These are phyloP conservation scores for Rhagoletis zephyria DNA, from an alignment of 1,140 invertebrate genomes.

Conservation along the genomic window DNA sequence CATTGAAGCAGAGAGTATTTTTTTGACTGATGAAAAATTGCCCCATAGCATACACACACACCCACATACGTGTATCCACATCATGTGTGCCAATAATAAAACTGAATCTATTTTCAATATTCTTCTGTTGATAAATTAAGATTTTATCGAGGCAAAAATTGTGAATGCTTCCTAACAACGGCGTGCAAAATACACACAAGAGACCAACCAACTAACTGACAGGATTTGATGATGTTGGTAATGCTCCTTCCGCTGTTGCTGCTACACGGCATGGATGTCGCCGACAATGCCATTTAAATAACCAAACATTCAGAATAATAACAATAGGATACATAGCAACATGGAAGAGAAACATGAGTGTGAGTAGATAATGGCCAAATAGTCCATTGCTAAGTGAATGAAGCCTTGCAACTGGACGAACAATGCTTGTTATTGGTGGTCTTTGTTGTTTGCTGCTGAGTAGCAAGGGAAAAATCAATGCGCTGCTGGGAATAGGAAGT, in stretches of 20 bases:
- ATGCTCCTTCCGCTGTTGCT: too few relatives aligned
- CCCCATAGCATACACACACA: background rate
- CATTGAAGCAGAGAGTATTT: background rate
- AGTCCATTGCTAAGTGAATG: background rate
- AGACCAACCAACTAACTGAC: background rate
- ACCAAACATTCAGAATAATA: constrained; percentile 23
- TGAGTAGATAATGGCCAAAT: constrained; percentile 15
- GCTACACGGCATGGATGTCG: background rate
- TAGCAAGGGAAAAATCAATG: background rate
- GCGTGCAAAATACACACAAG: constrained; percentile 33
- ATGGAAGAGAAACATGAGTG: background rate
- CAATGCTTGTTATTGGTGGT: background rate
- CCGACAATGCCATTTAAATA: constrained; percentile 36
- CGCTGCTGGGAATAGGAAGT: background rate
- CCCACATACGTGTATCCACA: background rate
- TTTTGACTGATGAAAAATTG: constrained; percentile 24
- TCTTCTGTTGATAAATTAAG: constrained; percentile 50
- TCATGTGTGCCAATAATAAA: constrained; percentile 52
- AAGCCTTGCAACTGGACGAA: background rate
- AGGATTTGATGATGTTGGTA: background rate
- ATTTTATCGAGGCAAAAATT: constrained; percentile 26
- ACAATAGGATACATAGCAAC: constrained; percentile 6
- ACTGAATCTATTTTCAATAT: constrained; percentile 50
- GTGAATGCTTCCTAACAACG: constrained; percentile 23
- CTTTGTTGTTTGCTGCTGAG: background rate